A percentile compares a stretch with the other conserved stretches of the same genome.
Conservation (phyloP, 2,888 invertebrate species). For the Linnaemya tessellans region DNA sequence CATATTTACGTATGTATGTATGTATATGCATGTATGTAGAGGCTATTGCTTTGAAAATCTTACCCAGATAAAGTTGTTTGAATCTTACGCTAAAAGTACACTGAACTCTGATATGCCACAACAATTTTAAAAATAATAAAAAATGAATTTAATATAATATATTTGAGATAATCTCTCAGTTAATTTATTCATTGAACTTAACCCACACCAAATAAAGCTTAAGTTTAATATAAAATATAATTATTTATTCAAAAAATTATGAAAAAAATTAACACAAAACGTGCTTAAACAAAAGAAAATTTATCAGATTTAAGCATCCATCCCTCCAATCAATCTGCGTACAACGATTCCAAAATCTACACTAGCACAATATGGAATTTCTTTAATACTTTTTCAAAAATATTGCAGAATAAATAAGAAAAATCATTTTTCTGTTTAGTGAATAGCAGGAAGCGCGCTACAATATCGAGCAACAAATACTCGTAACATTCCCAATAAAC, state of each 20-base stretch:
- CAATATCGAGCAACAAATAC: not conserved
- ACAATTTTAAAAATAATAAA: not conserved
- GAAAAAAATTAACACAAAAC: not conserved
- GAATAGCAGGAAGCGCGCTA: not conserved
- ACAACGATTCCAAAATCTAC: not conserved
- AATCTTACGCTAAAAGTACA: not conserved
- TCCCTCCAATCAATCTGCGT: not conserved
- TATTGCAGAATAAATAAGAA: conserved; percentile 2
- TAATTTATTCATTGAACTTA: too few relatives aligned
- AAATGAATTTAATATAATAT: too few relatives aligned
- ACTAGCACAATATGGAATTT: not conserved
- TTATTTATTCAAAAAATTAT: too few relatives aligned
- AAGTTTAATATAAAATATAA: too few relatives aligned
- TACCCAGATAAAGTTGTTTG: not conserved
- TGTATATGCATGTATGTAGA: not conserved
- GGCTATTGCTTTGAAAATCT: not conserved
- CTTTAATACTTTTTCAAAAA: not conserved
- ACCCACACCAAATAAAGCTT: too few relatives aligned
- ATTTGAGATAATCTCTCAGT: too few relatives aligned
- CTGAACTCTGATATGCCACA: not conserved
- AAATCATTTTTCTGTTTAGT: not conserved
- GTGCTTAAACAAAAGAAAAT: too few relatives aligned
- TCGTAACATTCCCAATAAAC: not conserved
- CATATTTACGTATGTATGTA: not conserved
- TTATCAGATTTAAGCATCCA: conserved; percentile 14